A percentile compares a stretch with the other conserved stretches of the same genome.
Evolutionary conservation across 2,113 vertebrate genomes (phyloP).

Genomic region (Raja brachyura): DNA sequence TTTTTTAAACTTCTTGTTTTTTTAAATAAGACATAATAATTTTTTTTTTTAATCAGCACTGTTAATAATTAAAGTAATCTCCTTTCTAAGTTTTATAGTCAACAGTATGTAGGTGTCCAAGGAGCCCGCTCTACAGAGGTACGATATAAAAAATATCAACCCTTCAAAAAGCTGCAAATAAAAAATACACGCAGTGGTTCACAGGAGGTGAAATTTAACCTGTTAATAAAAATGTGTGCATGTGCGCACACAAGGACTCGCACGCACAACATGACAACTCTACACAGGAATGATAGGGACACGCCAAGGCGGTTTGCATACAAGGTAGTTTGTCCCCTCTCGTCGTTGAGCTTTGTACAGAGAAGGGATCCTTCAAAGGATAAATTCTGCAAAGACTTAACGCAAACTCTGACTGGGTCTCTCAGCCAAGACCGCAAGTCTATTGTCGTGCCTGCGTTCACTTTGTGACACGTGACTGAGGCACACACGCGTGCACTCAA

Average conservation of each 20-base stretch:
- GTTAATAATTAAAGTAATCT: not conserved
- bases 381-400: not conserved
- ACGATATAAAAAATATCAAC: not conserved
- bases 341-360: not conserved
- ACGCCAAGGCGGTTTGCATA: not conserved
- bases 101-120: not conserved
- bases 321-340: not conserved
- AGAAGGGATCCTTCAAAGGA: not conserved
- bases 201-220: not conserved
- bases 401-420: not conserved
- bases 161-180: conserved; percentile 3
- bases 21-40: too few species aligned
- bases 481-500: too few species aligned
- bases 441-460: too few species aligned
- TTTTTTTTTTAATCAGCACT: too few species aligned
- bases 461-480: too few species aligned
- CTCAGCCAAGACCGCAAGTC: not conserved
- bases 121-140: not conserved
- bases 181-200: not conserved
- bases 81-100: not conserved
- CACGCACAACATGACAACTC: not conserved
- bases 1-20: too few species aligned
- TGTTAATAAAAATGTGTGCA: not conserved
- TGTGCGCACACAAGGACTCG: not conserved
- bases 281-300: not conserved